Conservation (phyloP, 1,140 invertebrate genomes). For the Nautilus pompilius region DNA sequence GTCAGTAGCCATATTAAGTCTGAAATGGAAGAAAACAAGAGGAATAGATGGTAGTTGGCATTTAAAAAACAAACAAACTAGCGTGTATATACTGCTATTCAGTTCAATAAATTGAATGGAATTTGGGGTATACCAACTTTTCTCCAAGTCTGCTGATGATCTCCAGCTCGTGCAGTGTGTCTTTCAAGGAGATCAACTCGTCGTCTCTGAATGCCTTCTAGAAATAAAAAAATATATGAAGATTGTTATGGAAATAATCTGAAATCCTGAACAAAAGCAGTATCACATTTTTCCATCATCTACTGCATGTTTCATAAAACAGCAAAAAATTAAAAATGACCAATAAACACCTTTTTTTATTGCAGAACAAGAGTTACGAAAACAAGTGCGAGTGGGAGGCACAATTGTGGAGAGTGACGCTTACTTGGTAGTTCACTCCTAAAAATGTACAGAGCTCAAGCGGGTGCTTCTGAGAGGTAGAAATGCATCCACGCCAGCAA, state of each 20-base stretch:
- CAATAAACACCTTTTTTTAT: too few species aligned
- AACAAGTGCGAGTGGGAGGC: too few species aligned
- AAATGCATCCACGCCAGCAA: too few species aligned
- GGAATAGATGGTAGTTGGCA: background rate
- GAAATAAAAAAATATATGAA: constrained; percentile 5
- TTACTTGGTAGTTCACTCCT: too few species aligned
- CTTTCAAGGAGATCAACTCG: constrained; percentile 40
- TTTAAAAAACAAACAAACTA: background rate
- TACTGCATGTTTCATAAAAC: background rate
- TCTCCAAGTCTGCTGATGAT: constrained; percentile 63
- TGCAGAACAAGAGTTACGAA: too few species aligned
- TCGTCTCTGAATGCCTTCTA: constrained; percentile 57
- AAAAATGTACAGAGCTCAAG: too few species aligned
- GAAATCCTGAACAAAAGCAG: background rate
- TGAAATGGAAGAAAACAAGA: constrained; percentile 17
- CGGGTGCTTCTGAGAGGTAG: too few species aligned
- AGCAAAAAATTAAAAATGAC: background rate
- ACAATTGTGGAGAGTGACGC: too few species aligned
- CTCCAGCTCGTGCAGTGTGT: constrained; percentile 65
- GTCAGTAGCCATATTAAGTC: constrained; percentile 65
- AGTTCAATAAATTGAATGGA: background rate
- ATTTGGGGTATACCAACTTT: constrained; percentile 43
- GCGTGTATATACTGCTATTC: too few species aligned
- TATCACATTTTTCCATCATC: background rate
- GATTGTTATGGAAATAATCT: background rate